Base-by-base conservation (phyloP, 2,888 invertebrate species). In the Byasa hedistus region DNA sequence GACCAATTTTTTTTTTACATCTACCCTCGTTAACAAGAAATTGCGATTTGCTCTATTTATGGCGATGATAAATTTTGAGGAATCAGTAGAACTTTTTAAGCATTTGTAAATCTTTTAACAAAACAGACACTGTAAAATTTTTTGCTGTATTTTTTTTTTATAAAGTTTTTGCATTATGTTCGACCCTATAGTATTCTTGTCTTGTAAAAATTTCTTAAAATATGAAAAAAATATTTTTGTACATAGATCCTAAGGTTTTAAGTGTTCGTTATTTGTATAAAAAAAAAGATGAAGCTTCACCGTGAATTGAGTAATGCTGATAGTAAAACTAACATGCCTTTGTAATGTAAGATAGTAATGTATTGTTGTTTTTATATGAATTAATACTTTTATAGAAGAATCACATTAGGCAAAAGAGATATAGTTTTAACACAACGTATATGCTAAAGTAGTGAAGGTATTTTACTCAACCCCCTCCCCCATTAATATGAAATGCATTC, bases 221-320 rank as follows among this genome's bases (percentile, higher is more conserved):
- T 10, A 32, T 10, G 10, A 54, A 22, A 54, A 21, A 54, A 54
- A 54, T 54, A 54, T 54, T 54, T 54, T 54, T 54, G 54, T 54
- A 54, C 23, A 10, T 12, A 22, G 12, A 54, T 54, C 54, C 22
- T 54, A 54, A 54, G 54, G 3, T n/a, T n/a, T n/a, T n/a, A n/a
- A n/a, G n/a, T n/a, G n/a, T n/a, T n/a, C n/a, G n/a, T n/a, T n/a
- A n/a, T n/a, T n/a, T 12, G 19, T 15, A 8, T 4, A 5, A 17
- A 19, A 4, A 51, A 15, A 51, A 51, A 39, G 39, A 39, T 19
- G 8, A 54, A 54, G 54, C 22, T 21, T 5, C 54, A n/a, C n/a
- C 12, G 5, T 54, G 54, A 21, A 54, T 54, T 54, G 8, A 54
- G n/a, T 17, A 48, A 17, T 48, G 48, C 48, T 48, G 48, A 19